Base-by-base conservation (phyloP, 2,797 vertebrate genomes). In the Diplodus puntazzo region DNA sequence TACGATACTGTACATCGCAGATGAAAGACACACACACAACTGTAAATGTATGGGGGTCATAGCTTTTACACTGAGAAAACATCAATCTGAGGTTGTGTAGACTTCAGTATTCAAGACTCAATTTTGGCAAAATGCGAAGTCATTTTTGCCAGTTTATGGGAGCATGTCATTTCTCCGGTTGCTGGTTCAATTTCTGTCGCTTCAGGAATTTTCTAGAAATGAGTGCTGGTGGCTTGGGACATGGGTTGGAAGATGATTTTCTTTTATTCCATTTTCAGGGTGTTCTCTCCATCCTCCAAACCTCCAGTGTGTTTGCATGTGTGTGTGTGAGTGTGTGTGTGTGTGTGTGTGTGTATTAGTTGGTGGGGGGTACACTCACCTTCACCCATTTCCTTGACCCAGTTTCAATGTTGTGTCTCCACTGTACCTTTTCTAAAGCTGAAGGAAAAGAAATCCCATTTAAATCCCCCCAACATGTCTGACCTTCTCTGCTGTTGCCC, bases 311-410 rank as follows among this genome's bases (percentile, higher is more conserved):
- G 1, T 34, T 25, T 50, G 57, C 62, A 21, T 58, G 23, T 73
- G 60, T 62, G 42, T 67, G 30, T 59, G 52, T 59, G 46, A 67
- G n/a, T 64, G 57, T 25, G 75, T 62, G 60, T 55, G 49, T 23
- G 45, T 61, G 66, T 58, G 75, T 62, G 42, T 61, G 58, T 69
- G 76, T 45, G 53, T 54, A 75, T 55, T 62, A 45, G 17, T 62
- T 70, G 42, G 59, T 70, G 54, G 49, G 49, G 74, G 76, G 48
- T 39, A 82, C 72, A 70, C 58, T 90, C 87, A 89, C 89, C 87
- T 90, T 87, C 88, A 89, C 89, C 89, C 81, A 87, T 89, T 91
- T 91, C 86, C 75, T 84, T 92, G 91, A 91, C 92, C 85, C 83
- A 94, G 34, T 91, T 94, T 90, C 83, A 86, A 52, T 67, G 71